phyloP scores from a whole-genome alignment of 2,888 invertebrate genomes.

The Charanyca ferruginea region DNA sequence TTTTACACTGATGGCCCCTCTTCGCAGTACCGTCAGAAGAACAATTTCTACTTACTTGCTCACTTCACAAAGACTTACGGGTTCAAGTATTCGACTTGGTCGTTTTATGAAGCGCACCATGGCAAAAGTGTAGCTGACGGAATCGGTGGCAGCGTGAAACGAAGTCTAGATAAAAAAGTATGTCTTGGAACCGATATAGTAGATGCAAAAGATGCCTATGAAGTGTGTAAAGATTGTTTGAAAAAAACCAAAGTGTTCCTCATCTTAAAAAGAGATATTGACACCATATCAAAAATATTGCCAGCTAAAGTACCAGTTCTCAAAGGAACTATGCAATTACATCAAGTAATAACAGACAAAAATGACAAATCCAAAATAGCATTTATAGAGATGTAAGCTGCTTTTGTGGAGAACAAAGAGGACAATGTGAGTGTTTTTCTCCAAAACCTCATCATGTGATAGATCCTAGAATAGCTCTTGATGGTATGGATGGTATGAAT shows the following conservation, averaged over 20 bases:
- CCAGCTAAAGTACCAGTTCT: slow-evolving; percentile 10
- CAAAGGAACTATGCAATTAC: slow-evolving; percentile 18
- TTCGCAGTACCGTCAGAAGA: slow-evolving; percentile 35
- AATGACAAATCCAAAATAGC: slow-evolving; percentile 14
- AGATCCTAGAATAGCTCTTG: slow-evolving; percentile 18
- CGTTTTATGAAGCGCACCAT: slow-evolving; percentile 21
- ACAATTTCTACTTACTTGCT: slow-evolving; percentile 20
- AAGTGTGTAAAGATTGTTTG: slow-evolving; percentile 14
- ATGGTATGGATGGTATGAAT: slow-evolving; percentile 3
- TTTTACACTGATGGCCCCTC: slow-evolving; percentile 26
- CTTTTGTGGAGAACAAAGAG: slow-evolving; percentile 32
- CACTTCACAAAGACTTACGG: slow-evolving; percentile 11
- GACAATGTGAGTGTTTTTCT: slow-evolving; percentile 37
- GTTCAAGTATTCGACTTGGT: slow-evolving; percentile 21
- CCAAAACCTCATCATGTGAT: slow-evolving; percentile 17
- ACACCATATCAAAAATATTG: slow-evolving; percentile 9
- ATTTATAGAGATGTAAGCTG: slow-evolving; percentile 38
- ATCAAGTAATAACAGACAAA: slow-evolving; percentile 19
- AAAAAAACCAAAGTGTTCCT: slow-evolving; percentile 15
- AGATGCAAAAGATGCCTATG: too few species aligned
- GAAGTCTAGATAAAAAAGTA: slow-evolving; percentile 27
- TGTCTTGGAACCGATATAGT: slow-evolving; percentile 26
- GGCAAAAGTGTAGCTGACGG: slow-evolving; percentile 34
- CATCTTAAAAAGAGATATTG: slow-evolving; percentile 12
- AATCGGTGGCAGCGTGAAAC: slow-evolving; percentile 29